Base-by-base conservation (phyloP, 2,888 invertebrate species). In the Alcis repandata region DNA sequence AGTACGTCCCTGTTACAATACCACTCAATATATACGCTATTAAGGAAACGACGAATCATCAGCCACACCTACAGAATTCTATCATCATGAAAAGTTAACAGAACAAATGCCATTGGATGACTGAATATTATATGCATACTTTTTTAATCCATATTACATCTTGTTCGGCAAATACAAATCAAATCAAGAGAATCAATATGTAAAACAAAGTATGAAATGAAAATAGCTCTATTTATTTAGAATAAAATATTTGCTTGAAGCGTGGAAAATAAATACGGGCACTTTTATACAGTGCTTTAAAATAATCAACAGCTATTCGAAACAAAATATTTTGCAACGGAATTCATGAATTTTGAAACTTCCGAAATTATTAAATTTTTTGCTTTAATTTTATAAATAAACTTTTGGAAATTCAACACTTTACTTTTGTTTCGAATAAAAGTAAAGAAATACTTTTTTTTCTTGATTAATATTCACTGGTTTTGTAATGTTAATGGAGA, bases 1-100 rank as follows among this genome's bases (percentile, higher is more conserved):
- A 99, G 95, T 99, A 99, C 80, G 99, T 98, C 88, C 99, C 99
- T 98, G 95, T 79, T n/a, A 90, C 87, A 72, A 79, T 77, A 86
- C 53, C 84, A 80, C 36, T 74, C 27, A 59, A 32, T 54, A 46
- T 48, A 59, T 6, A 59, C 52, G 10, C 33, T 15, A 19, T 19
- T 53, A 19, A 4, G 17, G 1, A 36, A 19, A 36, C 9, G 8
- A 20, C 17, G 15, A 0, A 17, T 13, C 15, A 32, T 27, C 11
- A 10, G 11, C 11, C 2, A 43, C 0, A 2, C 22, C 11, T 20
- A 20, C 7, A 10, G 11, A 20, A 45, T 9, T 41, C 20, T 20
- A 20, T 45, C 19, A 27, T 27, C 27, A 27, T 9, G 13, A 48
- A 13, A 22, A 19, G 3, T 9, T 43, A 38, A 13, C 10, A n/a